Evolutionary conservation across 2,888 invertebrate genomes (phyloP), one percentile per base, ranked within the genome.

Genomic region (Hirtodrosophila histrioides): DNA sequence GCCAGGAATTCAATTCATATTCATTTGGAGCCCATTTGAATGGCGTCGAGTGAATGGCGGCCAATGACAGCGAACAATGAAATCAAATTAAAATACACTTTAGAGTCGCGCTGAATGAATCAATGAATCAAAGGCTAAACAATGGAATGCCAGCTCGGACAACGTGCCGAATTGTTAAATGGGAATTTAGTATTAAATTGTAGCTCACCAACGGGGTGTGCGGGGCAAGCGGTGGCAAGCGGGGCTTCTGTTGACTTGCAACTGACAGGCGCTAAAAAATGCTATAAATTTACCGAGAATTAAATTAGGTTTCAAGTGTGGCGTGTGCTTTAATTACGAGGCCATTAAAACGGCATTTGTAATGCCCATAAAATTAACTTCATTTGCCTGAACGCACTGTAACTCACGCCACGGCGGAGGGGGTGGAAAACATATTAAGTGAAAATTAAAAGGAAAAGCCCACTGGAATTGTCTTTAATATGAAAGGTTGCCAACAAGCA

Each of bases 51-150:
- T 17, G 17, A 17, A 17, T 17, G 17, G 17, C 17, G 17, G 17
- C 17, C 17, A 17, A 17, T 86, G 84, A 76, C 81, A 77, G 74
- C 70, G 85, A 77, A 84, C 84, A 84, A 84, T 84, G 85, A 83
- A 84, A 84, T 84, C 84, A 84, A 84, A 84, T 84, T 84, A 84
- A 88, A 88, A 88, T 71, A 88, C 87, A 77, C 87, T 84, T 86
- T 88, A 74, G 79, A 60, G 49, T 35, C 41, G 70, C 60, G 69
- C 24, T 57, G 62, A 77, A 57, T 80, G 81, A 86, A 77, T 87
- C 78, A 85, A 74, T 74, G 86, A 84, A 84, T 81, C 85, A 81
- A 77, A 81, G 87, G 79, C 84, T 83, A 88, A 83, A 88, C 88
- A 83, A 86, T 88, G 65, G 70, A 73, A 56, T 40, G 39, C 27